These are phyloP conservation scores for Teleiodes luculella DNA, from an alignment of 2,888 invertebrate species.

Conservation along the genomic window DNA sequence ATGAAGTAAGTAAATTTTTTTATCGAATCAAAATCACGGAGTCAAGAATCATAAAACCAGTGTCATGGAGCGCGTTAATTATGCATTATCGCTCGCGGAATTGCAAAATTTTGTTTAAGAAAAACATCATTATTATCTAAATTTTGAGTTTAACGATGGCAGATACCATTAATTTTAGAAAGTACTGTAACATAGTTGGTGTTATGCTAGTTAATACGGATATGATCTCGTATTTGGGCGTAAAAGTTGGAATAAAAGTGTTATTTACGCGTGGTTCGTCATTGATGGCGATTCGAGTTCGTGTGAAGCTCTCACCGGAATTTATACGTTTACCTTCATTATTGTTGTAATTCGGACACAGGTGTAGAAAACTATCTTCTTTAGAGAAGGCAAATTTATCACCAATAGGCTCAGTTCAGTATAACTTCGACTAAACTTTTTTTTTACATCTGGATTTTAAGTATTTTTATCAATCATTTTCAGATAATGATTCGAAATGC, in stretches of 20 bases:
- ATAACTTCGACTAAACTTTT: no score
- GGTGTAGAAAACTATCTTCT: neutral
- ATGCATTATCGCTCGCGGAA: constrained; percentile 2
- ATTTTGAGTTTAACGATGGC: constrained; percentile 6
- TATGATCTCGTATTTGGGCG: constrained; percentile 3
- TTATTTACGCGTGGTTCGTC: constrained; percentile 25
- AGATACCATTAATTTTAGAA: constrained; percentile 9
- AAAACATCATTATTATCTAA: constrained; percentile 7
- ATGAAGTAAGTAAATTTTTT: no score
- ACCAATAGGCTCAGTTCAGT: no score
- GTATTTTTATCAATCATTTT: no score
- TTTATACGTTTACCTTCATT: constrained; percentile 30
- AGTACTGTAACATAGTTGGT: constrained; percentile 1
- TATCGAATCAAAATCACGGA: constrained; percentile 3
- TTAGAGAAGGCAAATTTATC: neutral
- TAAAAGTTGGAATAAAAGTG: constrained; percentile 4
- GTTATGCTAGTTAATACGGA: constrained; percentile 2
- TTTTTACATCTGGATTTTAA: no score
- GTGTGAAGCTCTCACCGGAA: constrained; percentile 24
- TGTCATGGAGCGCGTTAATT: neutral
- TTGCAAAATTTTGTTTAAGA: constrained; percentile 5
- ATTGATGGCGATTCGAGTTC: constrained; percentile 17
- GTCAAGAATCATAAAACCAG: neutral
- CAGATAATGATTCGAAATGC: no score
- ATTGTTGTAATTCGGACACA: constrained; percentile 21